A percentile compares a stretch with the other conserved stretches of the same genome.
These are phyloP conservation scores for Miniopterus natalensis DNA, from an alignment of 2,113 vertebrate genomes.

Conservation along the genomic window DNA sequence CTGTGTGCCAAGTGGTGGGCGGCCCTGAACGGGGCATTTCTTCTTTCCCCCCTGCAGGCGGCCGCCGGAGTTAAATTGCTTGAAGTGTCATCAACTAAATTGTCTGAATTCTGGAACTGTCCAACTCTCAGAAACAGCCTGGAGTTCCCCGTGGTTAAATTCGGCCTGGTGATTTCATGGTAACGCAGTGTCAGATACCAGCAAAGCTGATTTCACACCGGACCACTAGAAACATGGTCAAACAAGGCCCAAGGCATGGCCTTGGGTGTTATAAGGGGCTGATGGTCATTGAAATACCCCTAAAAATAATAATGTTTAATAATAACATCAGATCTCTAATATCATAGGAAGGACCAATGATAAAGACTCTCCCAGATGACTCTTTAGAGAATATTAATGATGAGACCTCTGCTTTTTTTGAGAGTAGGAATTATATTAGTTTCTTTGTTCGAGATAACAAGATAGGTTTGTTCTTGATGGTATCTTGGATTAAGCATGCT, in stretches of 20 bases:
- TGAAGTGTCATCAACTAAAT: too few relatives aligned
- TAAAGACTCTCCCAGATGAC: background rate
- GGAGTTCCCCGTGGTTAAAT: too few relatives aligned
- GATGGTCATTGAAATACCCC: background rate
- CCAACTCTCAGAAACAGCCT: too few relatives aligned
- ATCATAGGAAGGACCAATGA: accelerated
- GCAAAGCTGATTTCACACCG: too few relatives aligned
- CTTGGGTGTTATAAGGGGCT: background rate
- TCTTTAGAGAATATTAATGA: background rate
- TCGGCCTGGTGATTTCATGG: too few relatives aligned
- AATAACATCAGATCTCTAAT: background rate
- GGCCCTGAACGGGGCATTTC: background rate
- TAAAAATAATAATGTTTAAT: background rate
- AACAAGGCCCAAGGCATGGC: too few relatives aligned
- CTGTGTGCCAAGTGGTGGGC: background rate
- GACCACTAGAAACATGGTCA: too few relatives aligned
- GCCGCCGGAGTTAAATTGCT: too few relatives aligned
- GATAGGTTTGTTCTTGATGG: background rate
- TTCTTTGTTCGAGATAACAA: background rate
- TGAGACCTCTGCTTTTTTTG: background rate
- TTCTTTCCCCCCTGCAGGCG: background rate
- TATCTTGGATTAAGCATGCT: background rate
- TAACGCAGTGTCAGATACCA: too few relatives aligned
- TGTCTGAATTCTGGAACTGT: too few relatives aligned
- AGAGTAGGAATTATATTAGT: background rate